Percentiles rank a stretch among this genome's conserved stretches.
These are phyloP conservation scores for Metopia argyrocephala DNA, from an alignment of 2,888 invertebrate species.

Conservation along the genomic window DNA sequence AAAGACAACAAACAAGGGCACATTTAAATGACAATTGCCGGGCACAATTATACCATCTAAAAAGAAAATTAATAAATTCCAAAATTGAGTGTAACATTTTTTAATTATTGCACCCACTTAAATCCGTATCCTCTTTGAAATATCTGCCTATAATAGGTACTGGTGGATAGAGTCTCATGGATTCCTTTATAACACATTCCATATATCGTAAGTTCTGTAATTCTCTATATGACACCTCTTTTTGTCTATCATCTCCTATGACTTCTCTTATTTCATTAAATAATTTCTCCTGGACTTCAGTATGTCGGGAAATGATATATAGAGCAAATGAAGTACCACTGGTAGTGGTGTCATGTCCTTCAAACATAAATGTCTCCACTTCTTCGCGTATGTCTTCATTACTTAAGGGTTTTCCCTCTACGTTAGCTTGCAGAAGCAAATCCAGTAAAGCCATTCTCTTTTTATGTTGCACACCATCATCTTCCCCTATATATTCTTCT, in stretches of 20 bases:
- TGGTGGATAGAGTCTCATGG: slow-evolving; percentile 83
- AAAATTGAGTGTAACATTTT: no score
- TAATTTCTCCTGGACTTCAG: slow-evolving; percentile 71
- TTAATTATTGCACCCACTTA: slow-evolving; percentile 78
- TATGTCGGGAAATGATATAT: slow-evolving; percentile 73
- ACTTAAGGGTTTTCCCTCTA: slow-evolving; percentile 80
- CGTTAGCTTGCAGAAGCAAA: slow-evolving; percentile 81
- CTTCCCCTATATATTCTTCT: slow-evolving; percentile 45
- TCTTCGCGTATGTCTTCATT: slow-evolving; percentile 83
- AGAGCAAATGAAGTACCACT: slow-evolving; percentile 75
- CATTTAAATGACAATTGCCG: slow-evolving; percentile 69
- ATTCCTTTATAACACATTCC: slow-evolving; percentile 84
- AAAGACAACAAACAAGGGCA: slow-evolving; percentile 73
- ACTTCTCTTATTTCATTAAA: slow-evolving; percentile 71
- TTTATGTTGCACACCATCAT: slow-evolving; percentile 78
- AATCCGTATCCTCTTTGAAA: slow-evolving; percentile 79
- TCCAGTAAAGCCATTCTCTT: slow-evolving; percentile 84
- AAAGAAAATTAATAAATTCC: no score
- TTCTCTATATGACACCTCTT: slow-evolving; percentile 67
- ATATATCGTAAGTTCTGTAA: slow-evolving; percentile 76
- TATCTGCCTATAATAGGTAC: slow-evolving; percentile 82
- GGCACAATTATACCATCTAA: slow-evolving; percentile 72
- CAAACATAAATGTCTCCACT: slow-evolving; percentile 87
- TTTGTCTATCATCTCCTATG: slow-evolving; percentile 68
- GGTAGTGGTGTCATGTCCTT: slow-evolving; percentile 78